These are phyloP conservation scores for Noctilio leporinus DNA, from an alignment of 2,113 vertebrate species.

Conservation along the genomic window DNA sequence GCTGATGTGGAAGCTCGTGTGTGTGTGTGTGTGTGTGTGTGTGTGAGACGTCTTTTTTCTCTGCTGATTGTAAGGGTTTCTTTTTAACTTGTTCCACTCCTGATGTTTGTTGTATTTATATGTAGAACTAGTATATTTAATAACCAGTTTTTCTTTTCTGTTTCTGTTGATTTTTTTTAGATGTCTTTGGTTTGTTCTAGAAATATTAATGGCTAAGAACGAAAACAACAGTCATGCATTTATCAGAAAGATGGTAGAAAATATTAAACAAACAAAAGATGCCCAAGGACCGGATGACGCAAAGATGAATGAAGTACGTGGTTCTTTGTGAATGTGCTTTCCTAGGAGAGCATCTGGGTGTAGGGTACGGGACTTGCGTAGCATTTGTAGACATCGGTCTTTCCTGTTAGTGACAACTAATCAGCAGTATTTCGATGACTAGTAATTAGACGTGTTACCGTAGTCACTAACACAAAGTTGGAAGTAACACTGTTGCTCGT, in stretches of 20 bases:
- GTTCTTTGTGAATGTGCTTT: constrained; percentile 38
- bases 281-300: constrained; percentile 91
- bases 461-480: not conserved
- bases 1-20: not conserved
- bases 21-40: not conserved
- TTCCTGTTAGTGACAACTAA: not conserved
- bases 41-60: not conserved
- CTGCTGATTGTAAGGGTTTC: not conserved
- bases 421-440: not conserved
- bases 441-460: not conserved
- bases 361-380: not conserved
- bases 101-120: not conserved
- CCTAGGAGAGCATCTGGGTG: not conserved
- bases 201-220: constrained; percentile 99
- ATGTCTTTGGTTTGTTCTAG: constrained; percentile 97
- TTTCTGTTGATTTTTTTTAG: constrained; percentile 71
- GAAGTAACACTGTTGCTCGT: not conserved
- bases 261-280: constrained; percentile 99
- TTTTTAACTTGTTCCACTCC: not conserved
- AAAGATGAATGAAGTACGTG: constrained; percentile 96
- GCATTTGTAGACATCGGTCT: not conserved
- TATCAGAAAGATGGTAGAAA: constrained; percentile 99
- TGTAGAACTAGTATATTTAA: constrained; percentile 16
- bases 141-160: not conserved
- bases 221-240: constrained; percentile 99